phyloP scores from a whole-genome alignment of 2,888 invertebrate genomes.

The Amaurobius ferox region DNA sequence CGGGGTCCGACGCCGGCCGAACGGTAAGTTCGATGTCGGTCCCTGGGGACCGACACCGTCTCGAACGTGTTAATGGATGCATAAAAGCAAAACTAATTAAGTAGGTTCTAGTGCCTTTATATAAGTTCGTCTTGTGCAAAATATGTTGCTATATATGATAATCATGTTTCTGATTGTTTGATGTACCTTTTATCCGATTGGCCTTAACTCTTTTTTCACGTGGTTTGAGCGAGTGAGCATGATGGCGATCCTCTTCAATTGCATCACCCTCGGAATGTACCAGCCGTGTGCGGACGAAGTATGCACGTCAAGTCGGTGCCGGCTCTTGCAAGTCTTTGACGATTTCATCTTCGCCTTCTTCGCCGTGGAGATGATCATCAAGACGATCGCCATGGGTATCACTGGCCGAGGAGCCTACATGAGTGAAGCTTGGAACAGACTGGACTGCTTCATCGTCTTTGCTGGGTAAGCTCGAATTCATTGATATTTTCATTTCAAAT shows the following conservation, averaged over 20 bases:
- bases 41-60: too few relatives aligned
- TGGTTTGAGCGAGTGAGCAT: conserved; percentile 99
- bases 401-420: conserved; percentile 95
- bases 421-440: conserved; percentile 98
- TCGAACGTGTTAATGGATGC: too few relatives aligned
- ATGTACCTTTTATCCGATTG: not conserved
- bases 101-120: too few relatives aligned
- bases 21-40: too few relatives aligned
- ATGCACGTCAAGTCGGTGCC: conserved; percentile 82
- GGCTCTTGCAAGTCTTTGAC: conserved; percentile 89
- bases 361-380: conserved; percentile 97
- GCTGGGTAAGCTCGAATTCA: conserved; percentile 86
- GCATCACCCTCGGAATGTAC: conserved; percentile 99
- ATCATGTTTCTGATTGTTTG: not conserved
- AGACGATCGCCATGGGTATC: conserved; percentile 98
- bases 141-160: not conserved
- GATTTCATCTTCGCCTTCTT: conserved; percentile 99
- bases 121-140: too few relatives aligned
- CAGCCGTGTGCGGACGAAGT: conserved; percentile 96
- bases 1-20: too few relatives aligned
- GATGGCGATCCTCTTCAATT: conserved; percentile 98
- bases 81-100: too few relatives aligned
- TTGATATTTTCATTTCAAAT: too few relatives aligned
- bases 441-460: conserved; percentile 98
- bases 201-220: conserved; percentile 79